Conservation (phyloP, 2,888 invertebrate genomes). For the Chrysina gloriosa region DNA sequence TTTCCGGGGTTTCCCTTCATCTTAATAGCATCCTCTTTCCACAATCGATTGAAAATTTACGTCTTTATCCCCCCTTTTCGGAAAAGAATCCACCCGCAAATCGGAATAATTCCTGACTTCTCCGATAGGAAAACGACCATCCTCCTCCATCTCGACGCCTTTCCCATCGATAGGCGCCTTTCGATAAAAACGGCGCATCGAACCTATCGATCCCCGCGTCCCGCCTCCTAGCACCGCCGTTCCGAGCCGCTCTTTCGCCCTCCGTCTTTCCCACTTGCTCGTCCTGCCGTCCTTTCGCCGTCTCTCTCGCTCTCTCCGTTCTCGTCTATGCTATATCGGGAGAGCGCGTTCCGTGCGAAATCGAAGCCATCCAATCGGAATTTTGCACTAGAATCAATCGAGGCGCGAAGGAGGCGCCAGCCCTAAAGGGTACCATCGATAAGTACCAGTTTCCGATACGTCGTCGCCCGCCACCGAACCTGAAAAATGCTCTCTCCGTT, state of each 20-base stretch:
- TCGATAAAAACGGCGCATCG: constrained; percentile 20
- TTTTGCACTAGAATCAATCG: constrained; percentile 43
- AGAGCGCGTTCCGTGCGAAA: constrained; percentile 19
- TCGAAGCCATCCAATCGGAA: constrained; percentile 44
- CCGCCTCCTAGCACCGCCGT: not conserved
- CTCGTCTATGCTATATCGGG: not conserved
- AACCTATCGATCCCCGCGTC: not conserved
- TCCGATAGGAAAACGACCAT: no score
- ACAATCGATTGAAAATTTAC: no score
- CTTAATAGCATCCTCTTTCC: no score
- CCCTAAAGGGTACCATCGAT: constrained; percentile 24
- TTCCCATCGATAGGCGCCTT: constrained; percentile 21
- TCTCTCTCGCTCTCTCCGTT: not conserved
- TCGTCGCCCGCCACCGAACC: not conserved
- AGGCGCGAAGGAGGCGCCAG: constrained; percentile 24
- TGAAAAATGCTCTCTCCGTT: constrained; percentile 28
- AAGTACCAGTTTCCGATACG: constrained; percentile 31
- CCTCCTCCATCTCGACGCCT: no score
- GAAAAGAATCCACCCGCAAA: no score
- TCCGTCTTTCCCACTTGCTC: no score
- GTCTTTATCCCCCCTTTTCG: no score
- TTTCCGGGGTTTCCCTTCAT: no score
- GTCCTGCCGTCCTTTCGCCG: no score
- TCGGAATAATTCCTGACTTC: no score
- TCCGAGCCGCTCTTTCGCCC: not conserved